These are phyloP conservation scores for Aphrocallistes beatrix DNA, from an alignment of 37 sponge, comb jelly and placozoan species.

Conservation along the genomic window DNA sequence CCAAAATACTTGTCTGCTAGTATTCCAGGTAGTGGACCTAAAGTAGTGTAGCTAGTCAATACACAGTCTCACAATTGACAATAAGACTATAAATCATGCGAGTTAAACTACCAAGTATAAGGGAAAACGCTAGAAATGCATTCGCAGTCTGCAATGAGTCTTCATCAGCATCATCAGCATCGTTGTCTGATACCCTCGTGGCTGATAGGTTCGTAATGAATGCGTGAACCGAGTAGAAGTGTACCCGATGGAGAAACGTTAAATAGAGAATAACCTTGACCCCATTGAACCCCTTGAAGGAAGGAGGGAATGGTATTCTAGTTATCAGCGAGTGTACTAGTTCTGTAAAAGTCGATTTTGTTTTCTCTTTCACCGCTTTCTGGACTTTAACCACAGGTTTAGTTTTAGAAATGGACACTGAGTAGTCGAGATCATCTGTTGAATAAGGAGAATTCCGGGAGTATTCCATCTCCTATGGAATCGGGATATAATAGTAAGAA, in stretches of 20 bases:
- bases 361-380: too few relatives aligned
- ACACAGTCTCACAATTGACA: too few relatives aligned
- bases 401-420: too few relatives aligned
- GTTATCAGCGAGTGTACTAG: background rate
- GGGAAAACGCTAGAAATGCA: background rate
- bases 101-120: background rate
- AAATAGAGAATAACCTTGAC: background rate
- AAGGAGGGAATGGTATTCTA: background rate
- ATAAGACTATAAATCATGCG: too few relatives aligned
- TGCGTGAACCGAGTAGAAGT: background rate
- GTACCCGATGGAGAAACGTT: background rate
- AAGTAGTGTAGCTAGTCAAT: background rate
- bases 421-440: too few relatives aligned
- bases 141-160: background rate
- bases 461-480: too few relatives aligned
- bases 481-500: too few relatives aligned
- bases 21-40: conserved; percentile 1
- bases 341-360: too few relatives aligned
- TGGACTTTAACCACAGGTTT: too few relatives aligned
- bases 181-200: background rate
- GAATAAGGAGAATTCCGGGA: too few relatives aligned
- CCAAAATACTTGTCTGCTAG: conserved; percentile 8
- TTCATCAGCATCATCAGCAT: background rate
- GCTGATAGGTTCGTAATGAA: background rate
- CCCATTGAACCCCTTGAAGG: background rate